phyloP scores from a whole-genome alignment of 2,797 vertebrate species.

The Sciurus carolinensis region DNA sequence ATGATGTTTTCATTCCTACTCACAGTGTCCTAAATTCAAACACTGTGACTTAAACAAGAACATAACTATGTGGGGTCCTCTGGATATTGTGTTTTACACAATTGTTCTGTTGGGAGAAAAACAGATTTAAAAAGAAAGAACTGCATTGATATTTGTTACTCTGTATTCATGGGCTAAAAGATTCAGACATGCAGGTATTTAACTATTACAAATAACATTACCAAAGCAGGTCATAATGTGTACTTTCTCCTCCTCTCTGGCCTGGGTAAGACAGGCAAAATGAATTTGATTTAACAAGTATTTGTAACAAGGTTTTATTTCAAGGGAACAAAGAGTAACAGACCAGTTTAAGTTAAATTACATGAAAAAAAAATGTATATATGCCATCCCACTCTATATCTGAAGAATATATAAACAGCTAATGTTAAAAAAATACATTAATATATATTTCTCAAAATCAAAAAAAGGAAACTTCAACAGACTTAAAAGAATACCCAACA shows the following conservation, averaged over 20 bases:
- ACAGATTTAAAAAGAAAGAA: conserved; percentile 26
- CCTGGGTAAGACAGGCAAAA: conserved; percentile 18
- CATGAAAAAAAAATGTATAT: background rate
- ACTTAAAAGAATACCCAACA: too few species aligned
- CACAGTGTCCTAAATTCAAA: conserved; percentile 5
- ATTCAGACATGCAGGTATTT: background rate
- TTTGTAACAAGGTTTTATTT: background rate
- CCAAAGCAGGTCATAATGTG: background rate
- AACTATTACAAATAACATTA: background rate
- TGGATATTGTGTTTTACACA: background rate
- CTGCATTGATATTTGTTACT: background rate
- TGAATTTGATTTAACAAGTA: background rate
- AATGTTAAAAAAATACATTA: too few species aligned
- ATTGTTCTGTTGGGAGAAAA: background rate
- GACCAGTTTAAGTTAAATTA: background rate
- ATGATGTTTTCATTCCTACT: background rate
- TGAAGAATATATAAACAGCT: too few species aligned
- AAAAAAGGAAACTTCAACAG: too few species aligned
- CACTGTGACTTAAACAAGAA: background rate
- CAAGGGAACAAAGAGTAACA: conserved; percentile 48
- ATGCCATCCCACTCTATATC: too few species aligned
- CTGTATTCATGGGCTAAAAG: background rate
- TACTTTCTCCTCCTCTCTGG: conserved; percentile 14
- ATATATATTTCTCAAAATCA: too few species aligned
- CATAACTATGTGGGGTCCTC: background rate